Conservation (phyloP, 2,888 invertebrate species). For the Autographa pulchrina region DNA sequence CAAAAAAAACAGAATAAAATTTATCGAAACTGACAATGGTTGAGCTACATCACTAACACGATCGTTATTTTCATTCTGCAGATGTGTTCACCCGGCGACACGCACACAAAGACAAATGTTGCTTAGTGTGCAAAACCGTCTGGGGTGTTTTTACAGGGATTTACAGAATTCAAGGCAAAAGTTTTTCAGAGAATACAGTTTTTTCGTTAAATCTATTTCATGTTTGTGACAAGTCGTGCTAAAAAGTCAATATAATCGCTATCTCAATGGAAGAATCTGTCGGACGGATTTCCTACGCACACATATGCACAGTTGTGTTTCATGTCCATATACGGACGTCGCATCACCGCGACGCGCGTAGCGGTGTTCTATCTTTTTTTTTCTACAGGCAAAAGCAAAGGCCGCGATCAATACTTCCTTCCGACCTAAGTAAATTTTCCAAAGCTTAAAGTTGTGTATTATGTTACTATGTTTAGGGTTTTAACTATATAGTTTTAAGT, state of each 20-base stretch:
- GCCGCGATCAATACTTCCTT: slow-evolving; percentile 48
- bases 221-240: background rate
- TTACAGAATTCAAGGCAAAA: slow-evolving; percentile 30
- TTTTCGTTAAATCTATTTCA: slow-evolving; percentile 8
- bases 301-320: slow-evolving; percentile 31
- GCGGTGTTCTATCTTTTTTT: slow-evolving; percentile 53
- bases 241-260: background rate
- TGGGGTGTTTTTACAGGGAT: slow-evolving; percentile 52
- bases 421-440: slow-evolving; percentile 24
- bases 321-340: slow-evolving; percentile 26
- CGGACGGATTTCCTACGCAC: slow-evolving; percentile 47
- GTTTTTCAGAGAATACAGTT: slow-evolving; percentile 10
- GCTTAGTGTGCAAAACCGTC: slow-evolving; percentile 57
- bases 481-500: too few relatives aligned
- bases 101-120: slow-evolving; percentile 52
- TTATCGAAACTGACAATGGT: slow-evolving; percentile 29
- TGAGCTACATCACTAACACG: slow-evolving; percentile 62
- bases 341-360: slow-evolving; percentile 7
- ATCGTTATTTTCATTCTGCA: slow-evolving; percentile 66
- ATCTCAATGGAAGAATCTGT: slow-evolving; percentile 2
- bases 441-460: background rate
- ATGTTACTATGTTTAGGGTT: too few relatives aligned
- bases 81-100: slow-evolving; percentile 51
- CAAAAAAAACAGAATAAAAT: too few relatives aligned
- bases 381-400: slow-evolving; percentile 21